Evolutionary conservation across 2,113 vertebrate species (phyloP).

Genomic region (Natator depressus): DNA sequence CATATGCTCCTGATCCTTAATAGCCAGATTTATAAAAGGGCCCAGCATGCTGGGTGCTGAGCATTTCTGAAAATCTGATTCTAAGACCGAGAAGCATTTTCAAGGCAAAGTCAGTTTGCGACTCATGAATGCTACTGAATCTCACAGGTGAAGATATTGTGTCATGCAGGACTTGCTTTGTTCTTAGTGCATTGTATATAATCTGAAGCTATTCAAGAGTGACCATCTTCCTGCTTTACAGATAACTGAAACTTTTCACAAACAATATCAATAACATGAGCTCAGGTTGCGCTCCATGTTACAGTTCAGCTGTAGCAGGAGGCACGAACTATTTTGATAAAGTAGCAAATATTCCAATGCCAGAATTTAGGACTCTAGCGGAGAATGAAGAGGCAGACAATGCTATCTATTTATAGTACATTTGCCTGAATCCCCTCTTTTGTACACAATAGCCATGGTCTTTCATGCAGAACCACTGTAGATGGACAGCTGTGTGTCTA

Average conservation of each 20-base stretch:
- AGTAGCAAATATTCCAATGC: slow-evolving; percentile 72
- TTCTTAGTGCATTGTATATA: not conserved
- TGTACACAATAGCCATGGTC: slow-evolving; percentile 73
- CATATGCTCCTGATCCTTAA: slow-evolving; percentile 69
- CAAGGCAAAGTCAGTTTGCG: not conserved
- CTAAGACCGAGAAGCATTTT: slow-evolving; percentile 44
- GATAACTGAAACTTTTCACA: slow-evolving; percentile 22
- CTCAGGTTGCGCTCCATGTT: slow-evolving; percentile 60
- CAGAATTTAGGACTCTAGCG: slow-evolving; percentile 66
- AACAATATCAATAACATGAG: slow-evolving; percentile 48
- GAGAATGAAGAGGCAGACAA: slow-evolving; percentile 72
- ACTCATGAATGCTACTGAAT: not conserved
- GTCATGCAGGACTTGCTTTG: not conserved
- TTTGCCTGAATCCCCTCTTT: slow-evolving; percentile 76
- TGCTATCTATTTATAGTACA: slow-evolving; percentile 70
- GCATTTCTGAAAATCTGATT: slow-evolving; percentile 48
- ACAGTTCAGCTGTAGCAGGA: slow-evolving; percentile 45
- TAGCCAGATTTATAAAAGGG: slow-evolving; percentile 37
- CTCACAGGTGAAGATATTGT: slow-evolving; percentile 6
- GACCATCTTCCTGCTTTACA: slow-evolving; percentile 23
- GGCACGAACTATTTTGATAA: slow-evolving; percentile 66
- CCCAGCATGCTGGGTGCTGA: slow-evolving; percentile 51
- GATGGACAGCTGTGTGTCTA: slow-evolving; percentile 80
- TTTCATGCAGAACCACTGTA: slow-evolving; percentile 78
- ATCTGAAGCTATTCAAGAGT: not conserved